Evolutionary conservation across 1,140 invertebrate species (phyloP).

Genomic region (Microplitis demolitor): DNA sequence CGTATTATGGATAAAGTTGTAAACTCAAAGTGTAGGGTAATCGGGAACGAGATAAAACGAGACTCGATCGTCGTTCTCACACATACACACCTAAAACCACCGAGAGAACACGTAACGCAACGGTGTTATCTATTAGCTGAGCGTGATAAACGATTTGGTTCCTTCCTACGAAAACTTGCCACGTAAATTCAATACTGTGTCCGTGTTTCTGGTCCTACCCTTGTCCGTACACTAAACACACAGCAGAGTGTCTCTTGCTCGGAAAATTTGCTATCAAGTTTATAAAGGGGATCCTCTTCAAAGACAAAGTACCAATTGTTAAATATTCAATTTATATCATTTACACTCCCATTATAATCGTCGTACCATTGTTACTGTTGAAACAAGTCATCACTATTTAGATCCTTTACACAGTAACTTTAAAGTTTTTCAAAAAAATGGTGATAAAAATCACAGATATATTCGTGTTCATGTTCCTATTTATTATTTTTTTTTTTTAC

Average conservation of each 20-base stretch:
- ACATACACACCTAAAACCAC: slow-evolving; percentile 4
- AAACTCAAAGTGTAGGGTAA: slow-evolving; percentile 19
- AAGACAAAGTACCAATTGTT: no score
- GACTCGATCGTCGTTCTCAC: slow-evolving; percentile 13
- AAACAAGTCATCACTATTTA: no score
- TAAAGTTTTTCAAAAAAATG: no score
- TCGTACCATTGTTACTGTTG: no score
- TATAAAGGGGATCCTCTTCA: no score
- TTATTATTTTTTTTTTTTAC: background rate
- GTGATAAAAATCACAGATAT: background rate
- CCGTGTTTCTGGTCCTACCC: background rate
- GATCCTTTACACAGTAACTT: no score
- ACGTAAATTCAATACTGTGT: slow-evolving; percentile 33
- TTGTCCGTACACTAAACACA: background rate
- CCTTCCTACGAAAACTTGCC: slow-evolving; percentile 32
- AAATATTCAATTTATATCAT: no score
- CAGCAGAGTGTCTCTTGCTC: background rate
- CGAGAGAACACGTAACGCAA: slow-evolving; percentile 28
- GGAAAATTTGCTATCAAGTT: no score
- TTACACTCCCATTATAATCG: no score
- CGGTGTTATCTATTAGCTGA: slow-evolving; percentile 37
- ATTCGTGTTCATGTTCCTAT: background rate
- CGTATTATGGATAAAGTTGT: slow-evolving; percentile 19
- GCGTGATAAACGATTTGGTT: slow-evolving; percentile 37
- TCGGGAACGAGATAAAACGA: slow-evolving; percentile 5